Evolutionary conservation across 2,797 vertebrate genomes (phyloP).

Genomic region (Telmatherina bonti): DNA sequence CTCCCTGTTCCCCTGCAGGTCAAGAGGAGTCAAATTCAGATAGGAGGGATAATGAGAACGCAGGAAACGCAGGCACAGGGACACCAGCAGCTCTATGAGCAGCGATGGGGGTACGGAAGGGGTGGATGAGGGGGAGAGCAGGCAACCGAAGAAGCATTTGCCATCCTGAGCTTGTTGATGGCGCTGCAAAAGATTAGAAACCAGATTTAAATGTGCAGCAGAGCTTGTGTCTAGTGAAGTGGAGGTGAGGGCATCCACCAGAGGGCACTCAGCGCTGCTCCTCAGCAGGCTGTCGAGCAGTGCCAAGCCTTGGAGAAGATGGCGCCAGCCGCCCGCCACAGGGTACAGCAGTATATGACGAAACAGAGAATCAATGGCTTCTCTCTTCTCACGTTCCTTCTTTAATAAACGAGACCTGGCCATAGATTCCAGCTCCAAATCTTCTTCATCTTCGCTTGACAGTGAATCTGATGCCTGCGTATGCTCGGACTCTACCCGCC

Average conservation of each 20-base stretch:
- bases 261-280: conserved; percentile 88
- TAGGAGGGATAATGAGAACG: conserved; percentile 94
- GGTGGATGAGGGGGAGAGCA: conserved; percentile 76
- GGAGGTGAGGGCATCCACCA: conserved; percentile 89
- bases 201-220: conserved; percentile 92
- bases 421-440: conserved; percentile 91
- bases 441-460: conserved; percentile 95
- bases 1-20: conserved; percentile 92
- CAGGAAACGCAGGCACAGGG: conserved; percentile 91
- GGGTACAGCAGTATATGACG: conserved; percentile 92
- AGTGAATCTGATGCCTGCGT: conserved; percentile 95
- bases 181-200: conserved; percentile 94
- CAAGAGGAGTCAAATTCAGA: conserved; percentile 84
- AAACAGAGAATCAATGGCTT: conserved; percentile 90
- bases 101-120: conserved; percentile 83
- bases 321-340: conserved; percentile 88
- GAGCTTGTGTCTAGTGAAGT: conserved; percentile 94
- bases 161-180: conserved; percentile 93
- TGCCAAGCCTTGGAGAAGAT: conserved; percentile 91
- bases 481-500: conserved; percentile 88
- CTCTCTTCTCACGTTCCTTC: conserved; percentile 88
- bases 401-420: conserved; percentile 84
- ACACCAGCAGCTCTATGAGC: conserved; percentile 91
- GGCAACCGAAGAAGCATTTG: conserved; percentile 89
- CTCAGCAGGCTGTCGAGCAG: conserved; percentile 92